Evolutionary conservation across 2,888 invertebrate species (phyloP).

Genomic region (Crematogaster levior): DNA sequence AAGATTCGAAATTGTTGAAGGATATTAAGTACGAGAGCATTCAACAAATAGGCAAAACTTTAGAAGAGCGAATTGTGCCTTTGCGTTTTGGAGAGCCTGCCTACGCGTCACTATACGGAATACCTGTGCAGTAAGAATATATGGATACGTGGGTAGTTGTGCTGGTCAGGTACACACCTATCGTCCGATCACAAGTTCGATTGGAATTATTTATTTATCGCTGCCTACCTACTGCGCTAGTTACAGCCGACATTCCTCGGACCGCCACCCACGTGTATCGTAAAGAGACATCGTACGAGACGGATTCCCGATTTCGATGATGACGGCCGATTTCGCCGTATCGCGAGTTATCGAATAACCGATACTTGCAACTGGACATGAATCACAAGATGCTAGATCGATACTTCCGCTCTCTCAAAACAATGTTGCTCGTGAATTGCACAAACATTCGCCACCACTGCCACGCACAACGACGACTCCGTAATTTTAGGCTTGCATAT

Average conservation of each 20-base stretch:
- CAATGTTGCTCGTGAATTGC: conserved; percentile 35
- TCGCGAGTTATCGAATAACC: neutral
- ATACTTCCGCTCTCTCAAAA: conserved; percentile 33
- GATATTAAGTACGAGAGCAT: neutral
- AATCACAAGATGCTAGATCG: conserved; percentile 7
- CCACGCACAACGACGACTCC: conserved; percentile 25
- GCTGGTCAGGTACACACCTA: conserved; percentile 54
- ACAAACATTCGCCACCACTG: conserved; percentile 3
- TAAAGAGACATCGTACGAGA: conserved; percentile 13
- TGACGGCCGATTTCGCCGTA: neutral
- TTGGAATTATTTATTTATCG: conserved; percentile 81
- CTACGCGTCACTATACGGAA: conserved; percentile 13
- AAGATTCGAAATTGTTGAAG: neutral
- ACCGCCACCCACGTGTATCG: conserved; percentile 65
- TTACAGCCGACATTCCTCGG: conserved; percentile 76
- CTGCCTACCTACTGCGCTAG: conserved; percentile 81
- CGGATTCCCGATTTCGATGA: conserved; percentile 21
- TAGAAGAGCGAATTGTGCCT: neutral
- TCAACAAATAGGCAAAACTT: neutral
- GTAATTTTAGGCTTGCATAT: conserved; percentile 48
- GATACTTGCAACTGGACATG: neutral
- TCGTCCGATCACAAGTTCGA: conserved; percentile 60
- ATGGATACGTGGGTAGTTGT: conserved; percentile 35
- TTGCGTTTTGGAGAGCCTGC: neutral
- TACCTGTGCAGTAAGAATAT: conserved; percentile 10